Conservation (phyloP, 2,113 vertebrate species). For the Bungarus multicinctus region DNA sequence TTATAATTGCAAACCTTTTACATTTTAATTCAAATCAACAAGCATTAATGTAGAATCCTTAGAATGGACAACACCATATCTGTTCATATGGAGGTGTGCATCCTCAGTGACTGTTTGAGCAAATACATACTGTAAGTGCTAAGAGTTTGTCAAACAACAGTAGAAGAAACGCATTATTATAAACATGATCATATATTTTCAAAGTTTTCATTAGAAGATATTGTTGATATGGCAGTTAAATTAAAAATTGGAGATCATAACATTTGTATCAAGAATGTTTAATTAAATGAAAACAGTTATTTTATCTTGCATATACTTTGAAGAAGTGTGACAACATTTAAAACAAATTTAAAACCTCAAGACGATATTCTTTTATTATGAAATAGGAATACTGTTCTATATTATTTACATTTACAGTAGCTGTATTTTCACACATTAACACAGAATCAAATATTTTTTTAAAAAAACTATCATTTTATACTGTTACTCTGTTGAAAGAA, state of each 20-base stretch:
- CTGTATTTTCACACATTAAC: not conserved
- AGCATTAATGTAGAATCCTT: conserved; percentile 32
- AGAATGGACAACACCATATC: conserved; percentile 13
- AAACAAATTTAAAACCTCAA: not conserved
- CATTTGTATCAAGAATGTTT: not conserved
- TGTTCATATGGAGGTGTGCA: not conserved
- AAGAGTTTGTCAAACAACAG: not conserved
- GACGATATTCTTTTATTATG: not conserved
- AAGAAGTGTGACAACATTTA: not conserved
- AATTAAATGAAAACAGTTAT: not conserved
- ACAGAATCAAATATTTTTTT: not conserved
- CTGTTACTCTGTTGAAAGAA: too few relatives aligned
- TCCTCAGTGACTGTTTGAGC: conserved; percentile 1
- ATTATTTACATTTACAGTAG: not conserved
- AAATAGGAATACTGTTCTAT: not conserved
- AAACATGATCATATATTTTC: not conserved
- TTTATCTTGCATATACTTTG: not conserved
- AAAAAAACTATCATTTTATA: not conserved
- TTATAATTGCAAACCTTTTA: conserved; percentile 57
- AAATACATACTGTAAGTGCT: not conserved
- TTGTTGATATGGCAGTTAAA: not conserved
- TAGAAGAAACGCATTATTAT: not conserved
- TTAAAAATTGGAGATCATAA: not conserved
- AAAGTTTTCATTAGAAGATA: not conserved
- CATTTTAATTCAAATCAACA: conserved; percentile 56